A percentile compares a stretch with the other conserved stretches of the same genome.
phyloP scores from a whole-genome alignment of 2,113 vertebrate species.

The Vulpes vulpes region DNA sequence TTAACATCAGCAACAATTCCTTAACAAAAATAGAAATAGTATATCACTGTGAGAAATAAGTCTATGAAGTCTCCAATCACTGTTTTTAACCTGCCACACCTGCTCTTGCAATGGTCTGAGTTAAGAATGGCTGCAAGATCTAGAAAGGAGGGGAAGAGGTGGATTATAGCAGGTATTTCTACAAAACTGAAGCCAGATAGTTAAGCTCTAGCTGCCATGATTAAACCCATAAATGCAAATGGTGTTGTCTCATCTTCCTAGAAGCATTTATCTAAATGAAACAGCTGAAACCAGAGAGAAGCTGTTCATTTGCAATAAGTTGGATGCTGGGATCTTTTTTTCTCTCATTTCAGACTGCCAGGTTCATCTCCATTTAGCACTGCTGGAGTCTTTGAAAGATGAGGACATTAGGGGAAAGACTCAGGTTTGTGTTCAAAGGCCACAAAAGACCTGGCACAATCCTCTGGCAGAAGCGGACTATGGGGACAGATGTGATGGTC shows the following conservation, averaged over 20 bases:
- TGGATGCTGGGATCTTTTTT: neutral
- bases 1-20: neutral
- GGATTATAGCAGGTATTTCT: neutral
- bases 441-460: slow-evolving; percentile 8
- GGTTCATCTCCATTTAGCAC: slow-evolving; percentile 4
- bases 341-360: neutral
- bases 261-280: slow-evolving; percentile 7
- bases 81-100: neutral
- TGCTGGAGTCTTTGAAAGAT: slow-evolving; percentile 56
- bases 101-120: neutral
- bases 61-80: neutral
- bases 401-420: neutral
- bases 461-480: neutral
- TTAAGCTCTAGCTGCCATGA: slow-evolving; percentile 43
- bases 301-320: neutral
- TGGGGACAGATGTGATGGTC: neutral
- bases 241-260: neutral
- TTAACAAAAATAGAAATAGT: neutral
- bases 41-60: neutral
- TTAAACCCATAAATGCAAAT: slow-evolving; percentile 43
- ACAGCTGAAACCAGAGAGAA: slow-evolving; percentile 40
- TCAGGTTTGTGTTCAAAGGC: neutral
- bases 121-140: neutral
- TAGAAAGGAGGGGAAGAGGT: neutral
- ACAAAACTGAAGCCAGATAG: neutral